phyloP scores from a whole-genome alignment of 2,113 vertebrate species.

The Paramisgurnus dabryanus region DNA sequence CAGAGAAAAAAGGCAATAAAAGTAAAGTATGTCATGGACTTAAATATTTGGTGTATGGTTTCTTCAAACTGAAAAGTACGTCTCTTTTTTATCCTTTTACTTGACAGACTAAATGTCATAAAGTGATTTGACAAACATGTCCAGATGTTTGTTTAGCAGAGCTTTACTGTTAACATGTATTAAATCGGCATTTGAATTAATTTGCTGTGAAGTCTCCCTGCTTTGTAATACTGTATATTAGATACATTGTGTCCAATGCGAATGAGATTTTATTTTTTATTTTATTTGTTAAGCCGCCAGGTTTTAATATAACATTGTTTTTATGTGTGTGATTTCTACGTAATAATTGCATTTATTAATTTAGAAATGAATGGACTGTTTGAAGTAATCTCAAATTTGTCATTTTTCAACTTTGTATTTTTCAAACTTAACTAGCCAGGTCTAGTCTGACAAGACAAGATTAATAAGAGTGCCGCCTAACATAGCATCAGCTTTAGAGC shows the following conservation, averaged over 20 bases:
- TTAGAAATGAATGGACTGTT: constrained; percentile 28
- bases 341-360: background rate
- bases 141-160: no score
- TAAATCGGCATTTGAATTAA: background rate
- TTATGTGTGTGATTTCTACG: no score
- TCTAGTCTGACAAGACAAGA: constrained; percentile 10
- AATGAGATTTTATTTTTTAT: background rate
- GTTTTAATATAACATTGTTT: no score
- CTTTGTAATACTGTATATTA: no score
- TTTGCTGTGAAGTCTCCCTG: background rate
- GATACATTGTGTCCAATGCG: no score
- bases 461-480: background rate
- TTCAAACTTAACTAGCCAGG: background rate
- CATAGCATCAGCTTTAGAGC: background rate
- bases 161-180: background rate
- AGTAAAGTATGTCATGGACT: no score
- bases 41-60: no score
- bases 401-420: constrained; percentile 15
- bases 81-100: no score
- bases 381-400: background rate
- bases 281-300: background rate
- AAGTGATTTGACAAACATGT: no score
- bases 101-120: no score
- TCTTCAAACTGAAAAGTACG: no score
- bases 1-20: no score